Percentiles rank a stretch among this genome's conserved stretches.
These are phyloP conservation scores for Caenorhabditis sp. DNA, from an alignment of 2,888 invertebrate genomes.

Conservation along the genomic window DNA sequence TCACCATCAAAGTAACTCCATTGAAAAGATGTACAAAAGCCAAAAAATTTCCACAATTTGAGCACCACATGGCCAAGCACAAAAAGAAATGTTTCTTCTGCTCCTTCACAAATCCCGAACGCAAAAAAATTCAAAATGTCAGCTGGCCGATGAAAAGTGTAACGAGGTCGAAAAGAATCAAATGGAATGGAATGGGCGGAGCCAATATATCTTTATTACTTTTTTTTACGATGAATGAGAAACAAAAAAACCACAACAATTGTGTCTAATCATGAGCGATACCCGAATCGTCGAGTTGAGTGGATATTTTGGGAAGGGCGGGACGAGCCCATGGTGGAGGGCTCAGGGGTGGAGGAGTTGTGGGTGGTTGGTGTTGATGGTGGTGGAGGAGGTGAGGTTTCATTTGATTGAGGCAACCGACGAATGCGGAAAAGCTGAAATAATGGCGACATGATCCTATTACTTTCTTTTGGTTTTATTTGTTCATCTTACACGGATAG, in stretches of 20 bases:
- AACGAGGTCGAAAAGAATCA: background rate
- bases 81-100: too few relatives aligned
- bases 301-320: background rate
- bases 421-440: constrained; percentile 35
- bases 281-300: background rate
- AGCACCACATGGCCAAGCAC: background rate
- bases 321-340: background rate
- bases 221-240: background rate
- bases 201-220: background rate
- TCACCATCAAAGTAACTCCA: background rate
- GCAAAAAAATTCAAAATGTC: background rate
- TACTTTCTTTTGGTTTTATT: too few relatives aligned
- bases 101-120: background rate
- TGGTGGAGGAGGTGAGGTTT: constrained; percentile 9
- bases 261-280: background rate
- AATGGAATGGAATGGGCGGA: background rate
- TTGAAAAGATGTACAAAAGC: background rate
- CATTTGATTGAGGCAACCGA: constrained; percentile 33
- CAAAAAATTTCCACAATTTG: background rate
- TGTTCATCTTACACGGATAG: too few relatives aligned
- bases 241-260: background rate
- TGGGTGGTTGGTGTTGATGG: background rate
- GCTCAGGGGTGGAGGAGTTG: background rate
- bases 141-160: background rate
- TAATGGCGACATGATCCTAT: too few relatives aligned